phyloP scores from a whole-genome alignment of 1,140 invertebrate species.

The Acromyrmex heyeri region DNA sequence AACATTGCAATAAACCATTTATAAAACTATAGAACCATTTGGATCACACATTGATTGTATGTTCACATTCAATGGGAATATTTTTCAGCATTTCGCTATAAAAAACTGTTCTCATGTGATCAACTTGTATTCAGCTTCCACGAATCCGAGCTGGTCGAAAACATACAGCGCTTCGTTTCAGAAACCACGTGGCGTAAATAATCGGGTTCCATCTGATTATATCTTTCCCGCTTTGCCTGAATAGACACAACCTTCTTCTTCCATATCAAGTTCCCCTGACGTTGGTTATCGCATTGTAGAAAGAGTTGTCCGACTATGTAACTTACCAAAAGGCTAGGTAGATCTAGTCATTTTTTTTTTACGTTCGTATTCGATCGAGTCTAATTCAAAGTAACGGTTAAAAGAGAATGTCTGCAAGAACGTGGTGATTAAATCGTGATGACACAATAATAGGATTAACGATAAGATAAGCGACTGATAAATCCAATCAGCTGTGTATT shows the following conservation, averaged over 20 bases:
- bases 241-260: background rate
- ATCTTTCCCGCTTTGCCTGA: background rate
- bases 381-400: background rate
- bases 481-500: background rate
- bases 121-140: background rate
- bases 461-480: slow-evolving; percentile 11
- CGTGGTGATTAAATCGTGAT: background rate
- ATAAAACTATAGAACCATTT: background rate
- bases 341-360: background rate
- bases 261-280: background rate
- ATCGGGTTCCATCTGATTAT: background rate
- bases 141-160: background rate
- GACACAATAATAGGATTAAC: background rate
- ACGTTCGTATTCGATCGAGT: background rate
- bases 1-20: background rate
- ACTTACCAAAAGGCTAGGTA: background rate
- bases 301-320: background rate
- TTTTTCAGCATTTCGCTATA: background rate
- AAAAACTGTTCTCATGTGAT: background rate
- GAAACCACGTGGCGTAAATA: background rate
- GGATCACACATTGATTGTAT: background rate
- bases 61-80: background rate
- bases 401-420: background rate
- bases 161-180: background rate
- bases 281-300: background rate